Conservation (phyloP, 1,140 invertebrate genomes). For the Drosophila nikananu region DNA sequence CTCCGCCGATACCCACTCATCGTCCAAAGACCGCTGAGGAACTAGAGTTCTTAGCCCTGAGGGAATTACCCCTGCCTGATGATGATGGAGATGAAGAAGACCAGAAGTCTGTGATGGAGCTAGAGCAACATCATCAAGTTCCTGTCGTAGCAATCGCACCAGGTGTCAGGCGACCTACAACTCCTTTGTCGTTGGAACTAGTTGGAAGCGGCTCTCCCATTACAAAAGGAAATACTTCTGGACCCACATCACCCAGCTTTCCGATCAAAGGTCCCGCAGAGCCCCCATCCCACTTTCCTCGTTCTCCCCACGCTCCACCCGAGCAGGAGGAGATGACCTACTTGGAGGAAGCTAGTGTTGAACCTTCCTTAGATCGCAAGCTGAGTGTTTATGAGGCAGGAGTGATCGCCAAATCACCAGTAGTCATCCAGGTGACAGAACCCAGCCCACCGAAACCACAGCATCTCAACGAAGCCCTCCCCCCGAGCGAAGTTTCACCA, state of each 20-base stretch:
- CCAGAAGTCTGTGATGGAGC: background rate
- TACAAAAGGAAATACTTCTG: constrained; percentile 4
- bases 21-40: constrained; percentile 54
- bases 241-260: constrained; percentile 64
- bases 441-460: constrained; percentile 44
- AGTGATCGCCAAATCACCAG: constrained; percentile 47
- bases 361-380: constrained; percentile 29
- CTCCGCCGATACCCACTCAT: constrained; percentile 71
- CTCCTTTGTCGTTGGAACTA: constrained; percentile 23
- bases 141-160: constrained; percentile 17
- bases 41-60: constrained; percentile 17
- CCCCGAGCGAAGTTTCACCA: constrained; percentile 20
- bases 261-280: constrained; percentile 54
- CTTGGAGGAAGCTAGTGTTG: constrained; percentile 52
- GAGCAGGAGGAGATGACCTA: constrained; percentile 59
- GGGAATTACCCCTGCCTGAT: constrained; percentile 15
- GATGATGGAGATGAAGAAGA: too few species aligned
- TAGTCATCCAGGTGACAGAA: constrained; percentile 44
- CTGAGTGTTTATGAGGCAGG: constrained; percentile 25
- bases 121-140: too few species aligned
- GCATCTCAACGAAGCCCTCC: constrained; percentile 22
- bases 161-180: background rate
- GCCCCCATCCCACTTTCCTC: constrained; percentile 59
- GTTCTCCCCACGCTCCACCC: constrained; percentile 53
- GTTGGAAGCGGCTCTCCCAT: constrained; percentile 8